These are phyloP conservation scores for Papilio dardanus DNA, from an alignment of 1,140 invertebrate genomes.

Conservation along the genomic window DNA sequence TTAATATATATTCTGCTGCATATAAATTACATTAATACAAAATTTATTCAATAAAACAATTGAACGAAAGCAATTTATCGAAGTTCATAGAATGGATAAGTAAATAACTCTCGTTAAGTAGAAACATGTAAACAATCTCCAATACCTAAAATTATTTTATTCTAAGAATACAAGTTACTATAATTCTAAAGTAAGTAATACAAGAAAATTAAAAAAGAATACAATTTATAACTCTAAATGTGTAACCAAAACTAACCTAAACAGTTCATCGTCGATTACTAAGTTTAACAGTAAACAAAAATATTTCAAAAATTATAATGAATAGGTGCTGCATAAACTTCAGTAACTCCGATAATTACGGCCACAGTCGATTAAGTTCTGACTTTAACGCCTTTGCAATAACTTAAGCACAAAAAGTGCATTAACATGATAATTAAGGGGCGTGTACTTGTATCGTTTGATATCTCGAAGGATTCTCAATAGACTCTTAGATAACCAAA, in stretches of 20 bases:
- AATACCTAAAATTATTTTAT: not conserved
- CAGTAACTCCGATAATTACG: not conserved
- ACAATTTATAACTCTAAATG: not conserved
- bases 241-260: not conserved
- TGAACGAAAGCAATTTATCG: not conserved
- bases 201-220: no score
- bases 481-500: conserved; percentile 69
- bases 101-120: not conserved
- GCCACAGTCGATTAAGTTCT: not conserved
- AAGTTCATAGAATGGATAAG: not conserved
- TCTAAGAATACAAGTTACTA: not conserved
- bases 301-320: not conserved
- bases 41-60: not conserved
- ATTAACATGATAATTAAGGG: conserved; percentile 5
- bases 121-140: not conserved
- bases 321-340: not conserved
- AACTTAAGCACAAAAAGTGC: conserved; percentile 22
- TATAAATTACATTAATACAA: not conserved
- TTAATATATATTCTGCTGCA: no score
- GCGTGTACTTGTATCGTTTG: conserved; percentile 7
- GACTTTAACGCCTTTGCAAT: conserved; percentile 12
- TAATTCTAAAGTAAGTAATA: not conserved
- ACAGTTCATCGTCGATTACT: no score
- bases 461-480: conserved; percentile 55
- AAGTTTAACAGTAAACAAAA: not conserved